A percentile compares a stretch with the other conserved stretches of the same genome.
phyloP scores from a whole-genome alignment of 2,113 vertebrate genomes.

The Gavia stellata region DNA sequence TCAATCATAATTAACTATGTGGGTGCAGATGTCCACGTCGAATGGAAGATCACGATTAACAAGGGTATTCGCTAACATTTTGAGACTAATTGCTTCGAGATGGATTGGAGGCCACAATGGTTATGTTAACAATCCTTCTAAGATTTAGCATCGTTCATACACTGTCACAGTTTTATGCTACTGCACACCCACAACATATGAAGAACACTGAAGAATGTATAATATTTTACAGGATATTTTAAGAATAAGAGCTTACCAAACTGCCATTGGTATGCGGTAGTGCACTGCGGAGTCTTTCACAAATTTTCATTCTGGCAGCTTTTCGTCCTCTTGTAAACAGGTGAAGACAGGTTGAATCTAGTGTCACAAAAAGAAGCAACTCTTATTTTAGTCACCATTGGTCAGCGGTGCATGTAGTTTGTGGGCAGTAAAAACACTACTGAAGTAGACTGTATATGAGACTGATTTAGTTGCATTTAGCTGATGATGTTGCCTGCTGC shows the following conservation, averaged over 20 bases:
- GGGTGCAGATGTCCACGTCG: rapidly evolving
- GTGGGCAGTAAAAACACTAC: neutral
- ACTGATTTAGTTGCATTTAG: neutral
- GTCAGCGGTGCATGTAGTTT: neutral
- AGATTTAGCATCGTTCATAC: neutral
- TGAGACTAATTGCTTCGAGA: neutral
- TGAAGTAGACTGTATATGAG: neutral
- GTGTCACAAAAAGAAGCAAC: neutral
- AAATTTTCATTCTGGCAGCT: neutral
- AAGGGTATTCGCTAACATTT: neutral
- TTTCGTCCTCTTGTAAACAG: neutral
- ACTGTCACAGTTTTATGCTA: neutral
- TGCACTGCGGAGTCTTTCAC: neutral
- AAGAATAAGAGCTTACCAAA: neutral
- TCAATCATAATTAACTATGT: neutral
- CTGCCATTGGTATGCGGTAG: neutral
- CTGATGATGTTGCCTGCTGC: neutral
- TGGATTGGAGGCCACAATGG: neutral
- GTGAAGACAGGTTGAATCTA: neutral
- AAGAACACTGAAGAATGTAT: neutral
- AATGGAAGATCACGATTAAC: neutral
- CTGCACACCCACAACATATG: neutral
- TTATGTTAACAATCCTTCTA: neutral
- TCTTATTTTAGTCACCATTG: neutral
- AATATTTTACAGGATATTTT: neutral